Evolutionary conservation across 2,797 vertebrate species (phyloP).

Genomic region (Avahi laniger): DNA sequence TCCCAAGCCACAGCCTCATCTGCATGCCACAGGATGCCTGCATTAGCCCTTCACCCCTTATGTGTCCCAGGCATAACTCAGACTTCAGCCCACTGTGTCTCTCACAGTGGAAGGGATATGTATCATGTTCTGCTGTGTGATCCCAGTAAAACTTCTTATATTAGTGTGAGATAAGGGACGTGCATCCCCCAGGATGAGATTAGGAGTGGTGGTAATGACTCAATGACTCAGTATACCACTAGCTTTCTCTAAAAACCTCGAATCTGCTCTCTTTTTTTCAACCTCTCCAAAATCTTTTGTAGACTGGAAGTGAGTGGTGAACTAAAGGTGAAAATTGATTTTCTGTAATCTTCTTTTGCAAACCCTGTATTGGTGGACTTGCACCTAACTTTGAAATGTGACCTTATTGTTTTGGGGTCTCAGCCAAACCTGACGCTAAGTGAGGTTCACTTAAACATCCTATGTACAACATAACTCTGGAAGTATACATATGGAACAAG

Average conservation of each 20-base stretch:
- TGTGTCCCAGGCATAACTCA: not conserved
- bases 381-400: constrained; percentile 24
- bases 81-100: not conserved
- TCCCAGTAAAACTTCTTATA: not conserved
- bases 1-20: not conserved
- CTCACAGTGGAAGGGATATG: not conserved
- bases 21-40: not conserved
- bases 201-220: not conserved
- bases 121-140: not conserved
- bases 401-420: constrained; percentile 20
- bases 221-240: not conserved
- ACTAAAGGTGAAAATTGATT: not conserved
- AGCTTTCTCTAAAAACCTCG: not conserved
- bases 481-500: constrained; percentile 2
- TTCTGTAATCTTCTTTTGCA: not conserved
- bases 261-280: not conserved
- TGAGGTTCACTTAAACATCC: constrained; percentile 19
- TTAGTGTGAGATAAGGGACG: not conserved
- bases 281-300: not conserved
- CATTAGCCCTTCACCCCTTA: not conserved
- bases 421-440: not conserved
- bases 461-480: not conserved
- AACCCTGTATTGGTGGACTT: not conserved
- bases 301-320: not conserved
- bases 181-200: not conserved